phyloP scores from a whole-genome alignment of 53 echinoderm and acorn worm species.

The Hippasteria phrygiana region DNA sequence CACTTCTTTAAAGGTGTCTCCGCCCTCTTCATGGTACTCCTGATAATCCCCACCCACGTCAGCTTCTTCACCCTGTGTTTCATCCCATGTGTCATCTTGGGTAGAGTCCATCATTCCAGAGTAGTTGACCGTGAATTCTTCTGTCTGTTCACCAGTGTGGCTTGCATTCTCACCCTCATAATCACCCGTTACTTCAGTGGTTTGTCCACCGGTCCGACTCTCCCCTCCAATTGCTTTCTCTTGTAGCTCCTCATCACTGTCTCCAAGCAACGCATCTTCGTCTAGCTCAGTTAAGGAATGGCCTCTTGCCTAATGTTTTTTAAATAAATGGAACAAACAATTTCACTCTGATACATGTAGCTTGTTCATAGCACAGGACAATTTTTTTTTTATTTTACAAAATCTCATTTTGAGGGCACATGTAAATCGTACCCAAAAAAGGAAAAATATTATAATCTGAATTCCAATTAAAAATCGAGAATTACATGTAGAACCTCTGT shows the following conservation, averaged over 20 bases:
- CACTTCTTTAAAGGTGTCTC: constrained; percentile 18
- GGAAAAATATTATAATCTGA: no score
- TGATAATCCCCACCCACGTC: not conserved
- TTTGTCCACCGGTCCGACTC: constrained; percentile 2
- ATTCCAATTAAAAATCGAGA: no score
- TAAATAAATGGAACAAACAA: no score
- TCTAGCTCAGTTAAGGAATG: constrained; percentile 71
- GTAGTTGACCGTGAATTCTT: constrained; percentile 4
- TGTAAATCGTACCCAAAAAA: no score
- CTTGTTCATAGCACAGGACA: no score
- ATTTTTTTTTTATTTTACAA: no score
- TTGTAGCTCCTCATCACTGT: constrained; percentile 75
- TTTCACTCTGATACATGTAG: no score
- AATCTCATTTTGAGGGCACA: no score
- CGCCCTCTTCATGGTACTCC: constrained; percentile 41
- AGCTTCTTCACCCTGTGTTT: constrained; percentile 23
- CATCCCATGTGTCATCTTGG: constrained; percentile 38
- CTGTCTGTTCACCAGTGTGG: not conserved
- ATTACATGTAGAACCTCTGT: no score
- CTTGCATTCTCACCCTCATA: constrained; percentile 1
- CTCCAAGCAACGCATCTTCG: constrained; percentile 90
- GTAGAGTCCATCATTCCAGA: constrained; percentile 41
- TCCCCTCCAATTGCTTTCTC: not conserved
- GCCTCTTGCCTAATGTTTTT: constrained; percentile 8
- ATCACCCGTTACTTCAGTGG: not conserved